Percentiles rank a stretch among this genome's conserved stretches.
phyloP scores from a whole-genome alignment of 2,888 invertebrate species.

The Dioctria rufipes region DNA sequence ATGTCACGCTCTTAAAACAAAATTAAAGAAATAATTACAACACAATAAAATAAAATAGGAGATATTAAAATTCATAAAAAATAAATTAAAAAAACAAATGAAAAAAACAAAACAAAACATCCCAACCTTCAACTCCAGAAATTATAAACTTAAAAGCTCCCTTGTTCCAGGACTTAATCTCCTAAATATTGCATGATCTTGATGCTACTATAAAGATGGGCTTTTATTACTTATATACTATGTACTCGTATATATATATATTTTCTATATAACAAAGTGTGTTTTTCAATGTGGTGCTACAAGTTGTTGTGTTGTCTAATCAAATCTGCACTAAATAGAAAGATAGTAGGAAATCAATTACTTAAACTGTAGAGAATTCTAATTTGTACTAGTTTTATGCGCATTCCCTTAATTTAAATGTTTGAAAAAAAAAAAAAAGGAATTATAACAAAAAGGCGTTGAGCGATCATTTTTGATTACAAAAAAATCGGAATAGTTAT shows the following conservation, averaged over 20 bases:
- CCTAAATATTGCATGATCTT: constrained; percentile 1
- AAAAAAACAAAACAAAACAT: not conserved
- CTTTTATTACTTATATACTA: not conserved
- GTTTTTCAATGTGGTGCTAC: constrained; percentile 30
- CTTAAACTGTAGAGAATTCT: not conserved
- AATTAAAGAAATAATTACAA: not conserved
- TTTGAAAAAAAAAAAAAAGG: not conserved
- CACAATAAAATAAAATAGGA: not conserved
- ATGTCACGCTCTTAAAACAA: not conserved
- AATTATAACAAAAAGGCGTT: not conserved
- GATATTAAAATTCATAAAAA: not conserved
- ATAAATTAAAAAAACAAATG: not conserved
- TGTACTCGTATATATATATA: no score
- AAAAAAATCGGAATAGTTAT: no score
- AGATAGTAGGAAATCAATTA: not conserved
- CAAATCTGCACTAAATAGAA: constrained; percentile 16
- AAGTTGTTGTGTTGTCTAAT: constrained; percentile 46
- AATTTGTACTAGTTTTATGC: not conserved
- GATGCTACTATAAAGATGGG: not conserved
- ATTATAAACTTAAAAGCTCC: not conserved
- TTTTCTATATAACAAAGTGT: not conserved
- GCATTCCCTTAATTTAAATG: not conserved
- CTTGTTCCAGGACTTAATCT: not conserved
- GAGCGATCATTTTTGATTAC: constrained; percentile 20
- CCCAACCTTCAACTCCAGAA: not conserved